Percentiles rank a stretch among this genome's conserved stretches.
phyloP scores from a whole-genome alignment of 2,113 vertebrate genomes.

The Myrmecophaga tridactyla region DNA sequence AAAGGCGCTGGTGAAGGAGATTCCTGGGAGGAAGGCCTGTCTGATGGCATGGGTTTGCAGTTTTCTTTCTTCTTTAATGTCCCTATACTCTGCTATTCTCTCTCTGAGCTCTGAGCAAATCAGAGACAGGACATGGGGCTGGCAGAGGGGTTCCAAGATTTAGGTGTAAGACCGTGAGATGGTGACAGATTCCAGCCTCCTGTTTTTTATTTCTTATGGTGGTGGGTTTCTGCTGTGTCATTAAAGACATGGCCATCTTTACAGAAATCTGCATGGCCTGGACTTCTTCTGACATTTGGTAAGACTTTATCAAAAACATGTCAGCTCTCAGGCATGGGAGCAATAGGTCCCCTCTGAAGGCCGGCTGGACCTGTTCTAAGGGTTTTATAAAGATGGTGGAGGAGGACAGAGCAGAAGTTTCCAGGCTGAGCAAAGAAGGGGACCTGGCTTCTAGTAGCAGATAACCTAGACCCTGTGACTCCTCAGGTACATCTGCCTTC shows the following conservation, averaged over 20 bases:
- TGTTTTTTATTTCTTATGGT: background rate
- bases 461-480: background rate
- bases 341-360: background rate
- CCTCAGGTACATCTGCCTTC: background rate
- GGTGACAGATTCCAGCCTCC: background rate
- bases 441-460: background rate
- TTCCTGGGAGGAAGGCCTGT: background rate
- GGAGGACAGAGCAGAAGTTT: background rate
- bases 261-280: background rate
- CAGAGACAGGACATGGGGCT: background rate
- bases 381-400: background rate
- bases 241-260: background rate
- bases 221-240: background rate
- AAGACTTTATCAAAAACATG: background rate
- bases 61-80: no score
- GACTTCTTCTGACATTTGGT: background rate
- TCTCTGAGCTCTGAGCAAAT: background rate
- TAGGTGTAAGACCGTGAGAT: background rate
- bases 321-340: background rate
- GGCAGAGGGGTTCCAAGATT: no score
- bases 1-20: background rate
- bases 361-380: fast-evolving
- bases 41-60: background rate
- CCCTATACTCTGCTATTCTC: background rate
- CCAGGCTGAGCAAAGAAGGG: background rate